Base-by-base conservation (phyloP, 2,797 vertebrate species). In the Lepidocolaptes lacrymiger region DNA sequence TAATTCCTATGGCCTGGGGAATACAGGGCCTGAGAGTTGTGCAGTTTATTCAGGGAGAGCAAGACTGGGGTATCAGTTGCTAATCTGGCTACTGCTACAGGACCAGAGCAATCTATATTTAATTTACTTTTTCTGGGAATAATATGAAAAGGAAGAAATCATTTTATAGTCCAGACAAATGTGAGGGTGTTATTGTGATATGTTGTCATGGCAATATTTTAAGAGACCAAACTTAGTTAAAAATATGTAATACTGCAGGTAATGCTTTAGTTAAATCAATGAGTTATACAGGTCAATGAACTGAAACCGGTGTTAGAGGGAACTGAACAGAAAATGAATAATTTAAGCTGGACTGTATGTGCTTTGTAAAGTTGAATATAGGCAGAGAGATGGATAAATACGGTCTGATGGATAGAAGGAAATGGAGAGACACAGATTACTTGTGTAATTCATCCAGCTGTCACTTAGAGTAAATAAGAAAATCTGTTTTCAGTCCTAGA, bases 161-260 rank as follows among this genome's bases (percentile, higher is more conserved):
- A 27, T 84, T 93, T 78, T 83, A 87, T 74, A 87, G 87, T 37
- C 75, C 20, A n/a, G 91, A 96, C 23, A 81, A 95, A 93, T 41
- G 32, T 55, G 55, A 84, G 75, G 89, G 59, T 97, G 81, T 97
- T 97, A 95, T 96, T 94, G 96, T 97, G 96, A 91, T 95, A 66
- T 18, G 85, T 97, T 96, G 87, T 92, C 92, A 96, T 83, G 21
- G 93, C 94, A 97, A 88, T 95, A 94, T 89, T 95, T 88, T 91
- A 87, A 92, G 92, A 96, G 93, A 95, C 92, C 75, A 96, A 95
- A 95, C 96, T 93, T 96, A 91, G 89, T 98, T 97, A 97, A 97
- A 97, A 97, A 97, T 95, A 92, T 85, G 96, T 94, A 61, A 90
- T 67, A 39, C 63, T 87, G 76, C 84, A 97, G 97, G 93, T 96